A percentile compares a stretch with the other conserved stretches of the same genome.
These are phyloP conservation scores for Orientallactaga bullata DNA, from an alignment of 2,113 vertebrate species.

Conservation along the genomic window DNA sequence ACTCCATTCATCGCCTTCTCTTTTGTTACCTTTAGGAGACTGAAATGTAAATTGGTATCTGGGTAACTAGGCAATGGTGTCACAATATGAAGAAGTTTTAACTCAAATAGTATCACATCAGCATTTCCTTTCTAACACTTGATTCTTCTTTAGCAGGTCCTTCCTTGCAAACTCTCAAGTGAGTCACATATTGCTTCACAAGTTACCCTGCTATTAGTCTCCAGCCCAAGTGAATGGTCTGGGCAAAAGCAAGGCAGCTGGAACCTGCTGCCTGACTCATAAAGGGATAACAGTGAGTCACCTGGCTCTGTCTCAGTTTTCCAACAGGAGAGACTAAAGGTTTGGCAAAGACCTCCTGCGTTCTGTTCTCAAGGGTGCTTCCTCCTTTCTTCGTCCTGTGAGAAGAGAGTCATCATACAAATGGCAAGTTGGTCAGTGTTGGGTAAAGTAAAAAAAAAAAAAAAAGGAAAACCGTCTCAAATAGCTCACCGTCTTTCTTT, in stretches of 20 bases:
- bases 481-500: not conserved
- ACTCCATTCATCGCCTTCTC: not conserved
- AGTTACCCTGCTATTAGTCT: slow-evolving; percentile 66
- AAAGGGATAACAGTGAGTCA: not conserved
- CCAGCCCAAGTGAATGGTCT: not conserved
- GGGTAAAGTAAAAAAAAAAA: not conserved
- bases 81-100: not conserved
- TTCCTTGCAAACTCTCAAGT: slow-evolving; percentile 2
- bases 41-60: not conserved
- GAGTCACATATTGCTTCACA: slow-evolving; percentile 65
- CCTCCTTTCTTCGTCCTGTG: fast-evolving
- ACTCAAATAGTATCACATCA: slow-evolving; percentile 14
- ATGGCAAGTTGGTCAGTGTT: not conserved
- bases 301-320: not conserved
- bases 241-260: not conserved
- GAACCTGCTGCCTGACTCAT: slow-evolving; percentile 41
- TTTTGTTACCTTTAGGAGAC: not conserved
- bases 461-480: not conserved
- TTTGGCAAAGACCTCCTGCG: not conserved
- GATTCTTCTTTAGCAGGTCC: not conserved
- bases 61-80: not conserved
- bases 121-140: slow-evolving; percentile 38
- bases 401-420: not conserved
- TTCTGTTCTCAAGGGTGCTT: too few species aligned
- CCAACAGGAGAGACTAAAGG: not conserved